Base-by-base conservation (phyloP, 2,113 vertebrate species). In the Paracanthobrama guichenoti region DNA sequence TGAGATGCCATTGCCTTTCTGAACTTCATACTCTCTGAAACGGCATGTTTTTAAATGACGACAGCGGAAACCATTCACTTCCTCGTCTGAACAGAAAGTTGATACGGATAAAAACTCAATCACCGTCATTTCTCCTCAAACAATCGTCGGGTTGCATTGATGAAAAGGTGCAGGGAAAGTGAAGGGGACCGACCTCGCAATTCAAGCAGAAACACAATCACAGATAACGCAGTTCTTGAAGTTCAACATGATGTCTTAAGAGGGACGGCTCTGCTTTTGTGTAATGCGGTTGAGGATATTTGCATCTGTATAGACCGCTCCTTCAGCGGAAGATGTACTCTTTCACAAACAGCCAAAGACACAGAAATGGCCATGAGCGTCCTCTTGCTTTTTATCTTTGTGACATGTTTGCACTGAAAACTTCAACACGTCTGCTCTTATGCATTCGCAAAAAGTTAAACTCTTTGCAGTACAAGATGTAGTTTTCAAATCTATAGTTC, bases 241-340 rank as follows among this genome's bases (percentile, higher is more conserved):
- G 76, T 39, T 55, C 67, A 42, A 39, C 62, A 26, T 10, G 16
- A 77, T 24, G 76, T 42, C 6, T 50, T 35, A 42, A 59, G 64
- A 62, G 5, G 16, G 83, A 81, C 80, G 71, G 60, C 42, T 14
- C 4, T n/a, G 24, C 39, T 84, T 31, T 79, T 84, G 81, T 84
- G 59, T 72, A 35, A 66, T 72, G 3, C 72, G n/a, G 14, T 14
- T 14, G 79, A 13, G 53, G 35, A 75, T 35, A 89, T 87, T 86
- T 88, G 84, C 82, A 87, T 88, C 50, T 79, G 74, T 82, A 85
- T 84, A 53, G 69, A 18, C 16, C 28, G 28, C 46, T 44, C 26
- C 77, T 48, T 78, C 42, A 55, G 28, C 26, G 24, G 31, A 46
- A 62, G 59, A 82, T 64, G 74, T 73, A 22, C 31, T 55, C 78